These are phyloP conservation scores for Caenorhabditis virilis DNA, from an alignment of 2,888 invertebrate species.

Conservation along the genomic window DNA sequence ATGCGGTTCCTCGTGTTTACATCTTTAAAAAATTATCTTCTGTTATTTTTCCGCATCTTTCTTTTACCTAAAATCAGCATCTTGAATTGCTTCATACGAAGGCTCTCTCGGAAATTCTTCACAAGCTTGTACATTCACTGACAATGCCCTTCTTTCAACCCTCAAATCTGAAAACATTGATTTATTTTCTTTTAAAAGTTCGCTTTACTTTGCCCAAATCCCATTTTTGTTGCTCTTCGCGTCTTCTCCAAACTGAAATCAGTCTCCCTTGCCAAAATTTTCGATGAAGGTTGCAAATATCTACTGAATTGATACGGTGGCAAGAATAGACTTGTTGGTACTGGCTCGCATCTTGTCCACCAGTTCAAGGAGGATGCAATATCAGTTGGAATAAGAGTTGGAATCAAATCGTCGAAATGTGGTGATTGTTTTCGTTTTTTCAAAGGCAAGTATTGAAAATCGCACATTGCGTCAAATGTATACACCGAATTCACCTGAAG, in stretches of 20 bases:
- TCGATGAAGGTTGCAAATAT: constrained; percentile 57
- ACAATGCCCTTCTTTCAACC: constrained; percentile 60
- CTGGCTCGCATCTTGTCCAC: constrained; percentile 33
- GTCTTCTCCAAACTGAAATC: constrained; percentile 49
- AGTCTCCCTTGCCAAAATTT: constrained; percentile 54
- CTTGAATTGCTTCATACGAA: constrained; percentile 53
- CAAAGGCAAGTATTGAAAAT: constrained; percentile 89
- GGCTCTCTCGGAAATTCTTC: constrained; percentile 61
- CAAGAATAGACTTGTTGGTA: constrained; percentile 54
- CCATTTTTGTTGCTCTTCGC: constrained; percentile 29
- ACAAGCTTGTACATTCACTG: constrained; percentile 57
- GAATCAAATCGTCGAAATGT: constrained; percentile 44
- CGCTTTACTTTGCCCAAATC: constrained; percentile 63
- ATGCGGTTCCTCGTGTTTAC: constrained; percentile 61
- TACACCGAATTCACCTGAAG: constrained; percentile 61
- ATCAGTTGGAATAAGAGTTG: constrained; percentile 56
- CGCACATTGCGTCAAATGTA: constrained; percentile 74
- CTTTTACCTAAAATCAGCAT: constrained; percentile 48
- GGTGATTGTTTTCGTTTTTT: constrained; percentile 22
- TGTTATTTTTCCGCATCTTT: neutral
- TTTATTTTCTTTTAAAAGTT: too few species aligned
- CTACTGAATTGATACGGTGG: constrained; percentile 65
- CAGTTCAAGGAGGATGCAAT: constrained; percentile 51
- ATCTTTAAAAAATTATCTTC: constrained; percentile 30
- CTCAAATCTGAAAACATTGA: constrained; percentile 57